Evolutionary conservation across 2,797 vertebrate genomes (phyloP), one percentile per base, ranked within the genome.

Genomic region (Odontamblyopus rebecca): DNA sequence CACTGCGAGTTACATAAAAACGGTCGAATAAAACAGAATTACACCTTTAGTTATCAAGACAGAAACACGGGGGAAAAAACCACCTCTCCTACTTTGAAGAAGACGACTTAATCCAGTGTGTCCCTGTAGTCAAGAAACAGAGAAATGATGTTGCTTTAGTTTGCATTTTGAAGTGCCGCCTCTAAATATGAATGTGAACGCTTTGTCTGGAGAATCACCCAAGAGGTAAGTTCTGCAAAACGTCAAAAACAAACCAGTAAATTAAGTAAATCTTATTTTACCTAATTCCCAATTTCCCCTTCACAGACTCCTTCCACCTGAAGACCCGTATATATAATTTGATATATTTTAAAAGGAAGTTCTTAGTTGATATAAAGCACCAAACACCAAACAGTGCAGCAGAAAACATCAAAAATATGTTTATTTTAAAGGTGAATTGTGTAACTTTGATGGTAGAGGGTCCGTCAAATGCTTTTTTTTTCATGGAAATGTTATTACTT

Each of bases 241-340:
- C 90, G 90, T 92, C 80, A 89, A 90, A 90, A 73, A 84, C 77
- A 88, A 70, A 70, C 54, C 44, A 29, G 83, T 87, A 85, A 83
- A 70, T 80, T 75, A 90, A 23, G 23, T 23, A 23, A 85, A 83
- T 82, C 89, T 79, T 77, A 70, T 79, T 85, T 59, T 59, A 59
- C 56, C 26, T 1, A 4, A 59, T 59, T 29, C 78, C 68, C 69
- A 61, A 77, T n/a, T n/a, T n/a, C n/a, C 62, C 82, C 27, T 50
- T 71, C 5, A 62, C 74, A 44, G 62, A 71, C 75, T 76, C 76
- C 67, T 70, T 82, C 72, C 78, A 87, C 84, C 82, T 78, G 72
- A 73, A 86, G 85, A 79, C 78, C 38, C 71, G 71, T 71, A 77
- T 85, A 86, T 85, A 92, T 87, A 85, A 82, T 73, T 72, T 76